Percentiles rank a stretch among this genome's conserved stretches.
Conservation (phyloP, 2,888 invertebrate species). For the Ashinkailepas kermadecensis region DNA sequence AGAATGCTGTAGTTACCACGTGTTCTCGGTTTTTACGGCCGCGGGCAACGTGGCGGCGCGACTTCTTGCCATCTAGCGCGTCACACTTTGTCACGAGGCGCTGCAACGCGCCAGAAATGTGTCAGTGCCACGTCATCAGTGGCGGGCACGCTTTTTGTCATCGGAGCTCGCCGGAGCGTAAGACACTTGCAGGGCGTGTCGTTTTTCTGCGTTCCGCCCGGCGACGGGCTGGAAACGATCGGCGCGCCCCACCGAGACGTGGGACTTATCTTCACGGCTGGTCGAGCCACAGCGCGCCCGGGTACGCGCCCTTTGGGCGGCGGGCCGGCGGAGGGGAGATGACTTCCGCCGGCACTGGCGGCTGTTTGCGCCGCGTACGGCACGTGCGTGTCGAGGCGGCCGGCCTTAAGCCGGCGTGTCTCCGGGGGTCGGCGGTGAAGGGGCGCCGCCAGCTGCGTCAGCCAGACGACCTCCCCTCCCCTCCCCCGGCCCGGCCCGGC, state of each 20-base stretch:
- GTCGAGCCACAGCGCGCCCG: background rate
- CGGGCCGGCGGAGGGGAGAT: background rate
- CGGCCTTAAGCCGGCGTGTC: background rate
- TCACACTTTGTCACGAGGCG: slow-evolving; percentile 5
- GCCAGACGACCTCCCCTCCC: background rate
- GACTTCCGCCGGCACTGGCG: no score
- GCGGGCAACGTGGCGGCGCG: background rate
- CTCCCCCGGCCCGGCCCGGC: no score
- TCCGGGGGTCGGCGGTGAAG: background rate
- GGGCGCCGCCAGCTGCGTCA: background rate
- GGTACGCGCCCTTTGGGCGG: background rate
- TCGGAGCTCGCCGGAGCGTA: background rate
- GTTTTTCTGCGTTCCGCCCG: background rate
- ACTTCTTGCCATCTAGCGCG: background rate
- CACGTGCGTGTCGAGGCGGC: background rate
- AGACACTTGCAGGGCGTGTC: background rate
- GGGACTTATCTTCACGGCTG: slow-evolving; percentile 6
- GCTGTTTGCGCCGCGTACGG: no score
- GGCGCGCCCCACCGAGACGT: background rate
- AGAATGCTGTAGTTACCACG: background rate
- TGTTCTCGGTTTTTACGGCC: background rate
- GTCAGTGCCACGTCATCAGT: background rate
- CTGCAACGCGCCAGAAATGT: background rate
- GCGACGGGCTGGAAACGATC: background rate
- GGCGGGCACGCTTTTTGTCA: background rate